Conservation (phyloP, 1,140 invertebrate genomes). For the Trachymyrmex septentrionalis region DNA sequence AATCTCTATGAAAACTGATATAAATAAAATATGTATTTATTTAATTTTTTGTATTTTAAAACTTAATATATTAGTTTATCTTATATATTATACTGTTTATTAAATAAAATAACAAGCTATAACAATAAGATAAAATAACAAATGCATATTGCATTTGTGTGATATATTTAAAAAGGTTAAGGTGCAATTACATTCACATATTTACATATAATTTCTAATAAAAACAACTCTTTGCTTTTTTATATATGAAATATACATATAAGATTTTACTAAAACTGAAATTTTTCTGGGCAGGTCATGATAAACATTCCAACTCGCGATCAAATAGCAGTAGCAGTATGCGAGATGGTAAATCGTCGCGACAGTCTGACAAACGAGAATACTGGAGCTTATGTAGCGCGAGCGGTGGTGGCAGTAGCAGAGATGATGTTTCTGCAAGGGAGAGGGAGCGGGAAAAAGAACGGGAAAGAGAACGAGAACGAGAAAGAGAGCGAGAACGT, state of each 20-base stretch:
- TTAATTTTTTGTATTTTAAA: not conserved
- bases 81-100: conserved; percentile 7
- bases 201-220: conserved; percentile 5
- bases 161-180: conserved; percentile 15
- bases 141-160: not conserved
- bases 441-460: conserved; percentile 82
- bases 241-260: not conserved
- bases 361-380: conserved; percentile 86
- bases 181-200: not conserved
- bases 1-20: not conserved
- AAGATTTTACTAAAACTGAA: conserved; percentile 29
- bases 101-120: not conserved
- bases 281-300: conserved; percentile 87
- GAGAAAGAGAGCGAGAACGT: conserved; percentile 79
- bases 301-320: conserved; percentile 93
- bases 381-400: conserved; percentile 84
- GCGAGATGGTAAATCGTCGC: conserved; percentile 85
- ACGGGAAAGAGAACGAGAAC: conserved; percentile 80
- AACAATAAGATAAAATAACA: not conserved
- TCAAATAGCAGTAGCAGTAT: conserved; percentile 87
- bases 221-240: not conserved
- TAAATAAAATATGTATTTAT: conserved; percentile 15
- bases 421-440: conserved; percentile 74
- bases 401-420: conserved; percentile 79
- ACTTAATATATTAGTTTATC: not conserved